phyloP scores from a whole-genome alignment of 2,797 vertebrate species.

The Scomberomorus guttatus region DNA sequence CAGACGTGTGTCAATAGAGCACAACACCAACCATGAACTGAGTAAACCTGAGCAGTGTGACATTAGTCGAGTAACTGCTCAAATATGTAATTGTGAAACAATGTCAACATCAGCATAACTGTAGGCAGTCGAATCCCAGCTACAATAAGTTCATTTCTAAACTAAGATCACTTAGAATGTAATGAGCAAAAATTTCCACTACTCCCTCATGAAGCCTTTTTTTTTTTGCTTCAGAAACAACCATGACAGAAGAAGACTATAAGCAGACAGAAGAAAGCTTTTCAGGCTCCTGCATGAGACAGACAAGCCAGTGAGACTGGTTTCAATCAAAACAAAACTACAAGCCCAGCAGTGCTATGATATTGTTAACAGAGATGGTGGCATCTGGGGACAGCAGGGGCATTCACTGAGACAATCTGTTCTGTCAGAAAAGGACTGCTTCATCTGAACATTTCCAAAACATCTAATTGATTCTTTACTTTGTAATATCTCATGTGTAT shows the following conservation, averaged over 20 bases:
- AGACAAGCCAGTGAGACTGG: conserved; percentile 63
- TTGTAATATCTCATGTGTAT: conserved; percentile 18
- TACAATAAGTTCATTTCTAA: conserved; percentile 49
- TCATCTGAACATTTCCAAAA: conserved; percentile 35
- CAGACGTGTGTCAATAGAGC: not conserved
- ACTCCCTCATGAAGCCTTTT: conserved; percentile 27
- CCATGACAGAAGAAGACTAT: conserved; percentile 36
- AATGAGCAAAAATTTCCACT: conserved; percentile 64
- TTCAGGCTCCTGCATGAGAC: conserved; percentile 45
- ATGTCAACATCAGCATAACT: conserved; percentile 38
- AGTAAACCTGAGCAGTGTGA: conserved; percentile 10
- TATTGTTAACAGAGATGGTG: conserved; percentile 56
- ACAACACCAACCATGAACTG: not conserved
- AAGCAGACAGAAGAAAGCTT: conserved; percentile 38
- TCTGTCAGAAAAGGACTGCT: conserved; percentile 4
- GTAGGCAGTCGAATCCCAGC: conserved; percentile 20
- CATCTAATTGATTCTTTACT: conserved; percentile 32
- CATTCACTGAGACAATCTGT: conserved; percentile 9
- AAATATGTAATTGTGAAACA: conserved; percentile 22
- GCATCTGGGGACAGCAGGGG: conserved; percentile 40
- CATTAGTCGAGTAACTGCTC: conserved; percentile 1
- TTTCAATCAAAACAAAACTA: conserved; percentile 76
- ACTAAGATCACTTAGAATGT: conserved; percentile 32
- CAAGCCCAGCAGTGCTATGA: conserved; percentile 41
- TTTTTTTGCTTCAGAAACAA: conserved; percentile 26